Evolutionary conservation across 2,888 invertebrate genomes (phyloP).

Genomic region (Diarsia rubi): DNA sequence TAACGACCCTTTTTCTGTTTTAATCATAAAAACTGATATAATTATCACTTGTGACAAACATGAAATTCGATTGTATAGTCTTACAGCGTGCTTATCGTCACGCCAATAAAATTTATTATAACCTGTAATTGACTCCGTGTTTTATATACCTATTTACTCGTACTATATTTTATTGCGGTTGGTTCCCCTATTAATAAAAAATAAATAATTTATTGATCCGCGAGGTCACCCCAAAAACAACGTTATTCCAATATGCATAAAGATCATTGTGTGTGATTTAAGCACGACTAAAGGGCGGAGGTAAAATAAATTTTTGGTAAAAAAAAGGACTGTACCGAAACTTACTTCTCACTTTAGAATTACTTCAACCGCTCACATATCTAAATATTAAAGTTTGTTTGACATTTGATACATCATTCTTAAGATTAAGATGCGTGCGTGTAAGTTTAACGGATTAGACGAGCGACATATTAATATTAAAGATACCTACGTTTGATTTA

Average conservation of each 20-base stretch:
- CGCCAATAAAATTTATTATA: too few relatives aligned
- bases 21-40: too few relatives aligned
- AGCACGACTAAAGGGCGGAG: background rate
- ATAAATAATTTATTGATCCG: background rate
- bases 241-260: background rate
- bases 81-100: too few relatives aligned
- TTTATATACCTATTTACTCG: too few relatives aligned
- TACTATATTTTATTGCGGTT: too few relatives aligned
- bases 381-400: conserved; percentile 57
- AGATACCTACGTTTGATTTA: conserved; percentile 51
- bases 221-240: background rate
- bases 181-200: too few relatives aligned
- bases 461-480: conserved; percentile 53
- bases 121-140: too few relatives aligned
- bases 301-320: background rate
- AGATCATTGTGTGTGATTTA: background rate
- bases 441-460: conserved; percentile 38
- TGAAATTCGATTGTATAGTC: too few relatives aligned
- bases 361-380: conserved; percentile 45
- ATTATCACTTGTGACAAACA: too few relatives aligned
- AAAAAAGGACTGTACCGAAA: conserved; percentile 21
- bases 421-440: conserved; percentile 39
- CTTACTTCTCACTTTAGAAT: conserved; percentile 53
- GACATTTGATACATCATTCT: conserved; percentile 60
- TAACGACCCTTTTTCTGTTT: too few relatives aligned